A percentile compares a stretch with the other conserved stretches of the same genome.
These are phyloP conservation scores for Brachionus angularis DNA, from an alignment of 1,140 invertebrate genomes.

Conservation along the genomic window DNA sequence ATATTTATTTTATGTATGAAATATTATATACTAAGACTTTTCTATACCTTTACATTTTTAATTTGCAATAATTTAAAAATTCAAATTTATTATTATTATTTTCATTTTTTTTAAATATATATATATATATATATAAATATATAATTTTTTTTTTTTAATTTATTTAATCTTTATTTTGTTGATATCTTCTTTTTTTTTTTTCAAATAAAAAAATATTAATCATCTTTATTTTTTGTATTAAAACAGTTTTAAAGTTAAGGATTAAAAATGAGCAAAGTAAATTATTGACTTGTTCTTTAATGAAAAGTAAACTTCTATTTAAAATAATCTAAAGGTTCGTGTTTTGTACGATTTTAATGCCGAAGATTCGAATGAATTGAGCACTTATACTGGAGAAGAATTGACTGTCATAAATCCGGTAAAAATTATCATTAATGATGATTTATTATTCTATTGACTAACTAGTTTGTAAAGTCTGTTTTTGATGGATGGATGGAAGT, in stretches of 20 bases:
- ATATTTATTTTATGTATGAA: no score
- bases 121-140: no score
- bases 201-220: no score
- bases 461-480: not conserved
- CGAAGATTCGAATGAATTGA: slow-evolving; percentile 36
- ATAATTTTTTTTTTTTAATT: no score
- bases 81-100: no score
- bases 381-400: slow-evolving; percentile 23
- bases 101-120: no score
- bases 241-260: no score
- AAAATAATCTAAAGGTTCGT: slow-evolving; percentile 1
- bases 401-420: slow-evolving; percentile 23
- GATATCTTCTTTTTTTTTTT: no score
- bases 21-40: no score
- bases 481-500: slow-evolving; percentile 40
- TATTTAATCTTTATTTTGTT: no score
- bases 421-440: not conserved
- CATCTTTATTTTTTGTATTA: not conserved
- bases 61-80: no score
- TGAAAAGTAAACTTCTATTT: not conserved
- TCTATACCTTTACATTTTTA: no score
- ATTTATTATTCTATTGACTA: not conserved
- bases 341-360: slow-evolving; percentile 40
- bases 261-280: slow-evolving; percentile 38
- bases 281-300: not conserved